Percentiles rank a stretch among this genome's conserved stretches.
Conservation (phyloP, 2,797 vertebrate genomes). For the Rhinophrynus dorsalis region DNA sequence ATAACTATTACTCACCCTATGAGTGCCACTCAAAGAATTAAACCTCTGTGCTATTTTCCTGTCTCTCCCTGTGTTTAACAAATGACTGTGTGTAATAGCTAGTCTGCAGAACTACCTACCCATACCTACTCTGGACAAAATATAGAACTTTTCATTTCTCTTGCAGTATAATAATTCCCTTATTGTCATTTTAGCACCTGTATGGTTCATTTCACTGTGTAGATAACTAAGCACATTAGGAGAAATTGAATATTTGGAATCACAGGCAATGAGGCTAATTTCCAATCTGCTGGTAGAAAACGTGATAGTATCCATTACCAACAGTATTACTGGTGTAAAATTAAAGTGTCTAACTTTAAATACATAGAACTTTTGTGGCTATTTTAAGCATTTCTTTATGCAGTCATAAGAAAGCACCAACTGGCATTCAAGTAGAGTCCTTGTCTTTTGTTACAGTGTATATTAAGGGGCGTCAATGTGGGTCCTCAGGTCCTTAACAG, state of each 20-base stretch:
- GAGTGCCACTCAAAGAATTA: too few relatives aligned
- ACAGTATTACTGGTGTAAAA: not conserved
- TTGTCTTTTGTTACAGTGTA: too few relatives aligned
- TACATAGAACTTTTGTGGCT: not conserved
- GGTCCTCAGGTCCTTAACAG: too few relatives aligned
- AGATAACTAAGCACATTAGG: conserved; percentile 18
- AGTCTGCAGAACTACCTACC: not conserved
- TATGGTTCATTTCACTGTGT: conserved; percentile 22
- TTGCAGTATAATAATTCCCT: conserved; percentile 6
- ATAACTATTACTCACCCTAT: too few relatives aligned
- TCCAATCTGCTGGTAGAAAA: not conserved
- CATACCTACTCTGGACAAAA: not conserved
- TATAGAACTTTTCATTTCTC: not conserved
- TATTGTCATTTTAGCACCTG: conserved; percentile 14
- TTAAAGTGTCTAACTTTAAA: conserved; percentile 1
- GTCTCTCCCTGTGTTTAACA: not conserved
- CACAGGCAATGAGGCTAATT: conserved; percentile 20
- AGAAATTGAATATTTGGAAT: conserved; percentile 15
- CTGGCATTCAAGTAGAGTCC: too few relatives aligned
- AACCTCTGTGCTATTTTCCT: too few relatives aligned
- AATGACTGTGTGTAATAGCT: not conserved
- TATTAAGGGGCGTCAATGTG: too few relatives aligned
- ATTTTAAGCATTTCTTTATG: not conserved
- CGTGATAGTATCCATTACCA: not conserved
- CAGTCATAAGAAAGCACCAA: too few relatives aligned